Percentiles rank a stretch among this genome's conserved stretches.
These are phyloP conservation scores for Clostera curtula DNA, from an alignment of 2,888 invertebrate species.

Conservation along the genomic window DNA sequence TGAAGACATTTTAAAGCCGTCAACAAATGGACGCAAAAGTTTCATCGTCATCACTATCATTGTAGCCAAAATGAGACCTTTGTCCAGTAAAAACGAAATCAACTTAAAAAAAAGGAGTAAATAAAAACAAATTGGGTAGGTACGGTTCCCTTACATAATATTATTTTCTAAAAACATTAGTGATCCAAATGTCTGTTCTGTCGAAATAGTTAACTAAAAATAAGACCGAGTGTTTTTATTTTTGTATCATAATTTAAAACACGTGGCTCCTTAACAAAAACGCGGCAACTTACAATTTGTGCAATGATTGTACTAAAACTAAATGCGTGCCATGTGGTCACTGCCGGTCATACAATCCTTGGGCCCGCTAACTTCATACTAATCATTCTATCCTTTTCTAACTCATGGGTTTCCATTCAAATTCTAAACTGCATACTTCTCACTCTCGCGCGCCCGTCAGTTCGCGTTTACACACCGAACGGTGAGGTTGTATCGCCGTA, in stretches of 20 bases:
- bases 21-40: no score
- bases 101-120: constrained; percentile 1
- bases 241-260: constrained; percentile 41
- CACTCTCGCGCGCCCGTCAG: constrained; percentile 52
- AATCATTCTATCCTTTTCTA: constrained; percentile 33
- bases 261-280: constrained; percentile 60
- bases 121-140: constrained; percentile 10
- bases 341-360: constrained; percentile 42
- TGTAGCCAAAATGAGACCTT: no score
- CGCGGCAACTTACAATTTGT: constrained; percentile 59
- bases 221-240: constrained; percentile 27
- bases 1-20: no score
- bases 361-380: constrained; percentile 49
- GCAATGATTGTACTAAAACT: constrained; percentile 56
- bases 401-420: constrained; percentile 30
- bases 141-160: constrained; percentile 7
- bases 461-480: constrained; percentile 31
- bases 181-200: constrained; percentile 11
- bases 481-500: constrained; percentile 24
- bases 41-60: no score
- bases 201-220: constrained; percentile 17
- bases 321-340: constrained; percentile 69
- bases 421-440: constrained; percentile 35
- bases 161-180: constrained; percentile 8
- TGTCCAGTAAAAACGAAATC: constrained; percentile 1